Percentiles rank a stretch among this genome's conserved stretches.
These are phyloP conservation scores for Rhinichthys osculus DNA, from an alignment of 2,797 vertebrate species.

Conservation along the genomic window DNA sequence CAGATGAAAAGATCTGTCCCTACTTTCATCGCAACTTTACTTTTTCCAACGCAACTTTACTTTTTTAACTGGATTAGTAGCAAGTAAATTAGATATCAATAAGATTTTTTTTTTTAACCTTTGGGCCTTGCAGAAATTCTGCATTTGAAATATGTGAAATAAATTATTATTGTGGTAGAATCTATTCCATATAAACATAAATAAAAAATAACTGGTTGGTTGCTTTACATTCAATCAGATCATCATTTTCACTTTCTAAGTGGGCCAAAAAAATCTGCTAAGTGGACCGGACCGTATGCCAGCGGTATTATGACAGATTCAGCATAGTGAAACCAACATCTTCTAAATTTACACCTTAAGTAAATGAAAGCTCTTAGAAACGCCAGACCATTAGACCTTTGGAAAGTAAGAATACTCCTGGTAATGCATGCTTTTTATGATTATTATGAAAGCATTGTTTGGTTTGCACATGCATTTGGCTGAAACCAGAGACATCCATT, in stretches of 20 bases:
- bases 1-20: neutral
- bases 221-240: neutral
- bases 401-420: slow-evolving; percentile 6
- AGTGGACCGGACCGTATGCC: neutral
- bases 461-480: slow-evolving; percentile 32
- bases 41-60: too few species aligned
- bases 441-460: slow-evolving; percentile 21
- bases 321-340: slow-evolving; percentile 9
- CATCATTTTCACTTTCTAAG: neutral
- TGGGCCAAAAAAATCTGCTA: neutral
- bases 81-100: neutral
- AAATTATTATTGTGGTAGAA: neutral
- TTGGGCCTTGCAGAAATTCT: neutral
- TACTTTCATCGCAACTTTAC: neutral
- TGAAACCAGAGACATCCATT: slow-evolving; percentile 42
- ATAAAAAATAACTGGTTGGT: neutral
- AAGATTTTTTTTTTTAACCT: neutral
- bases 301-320: neutral
- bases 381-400: neutral
- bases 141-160: neutral
- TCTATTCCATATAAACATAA: neutral
- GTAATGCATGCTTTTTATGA: slow-evolving; percentile 4
- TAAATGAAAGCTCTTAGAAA: slow-evolving; percentile 37
- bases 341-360: slow-evolving; percentile 21
- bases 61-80: neutral